A percentile compares a stretch with the other conserved stretches of the same genome.
Conservation (phyloP, 2,888 invertebrate species). For the Apodemia duryi region DNA sequence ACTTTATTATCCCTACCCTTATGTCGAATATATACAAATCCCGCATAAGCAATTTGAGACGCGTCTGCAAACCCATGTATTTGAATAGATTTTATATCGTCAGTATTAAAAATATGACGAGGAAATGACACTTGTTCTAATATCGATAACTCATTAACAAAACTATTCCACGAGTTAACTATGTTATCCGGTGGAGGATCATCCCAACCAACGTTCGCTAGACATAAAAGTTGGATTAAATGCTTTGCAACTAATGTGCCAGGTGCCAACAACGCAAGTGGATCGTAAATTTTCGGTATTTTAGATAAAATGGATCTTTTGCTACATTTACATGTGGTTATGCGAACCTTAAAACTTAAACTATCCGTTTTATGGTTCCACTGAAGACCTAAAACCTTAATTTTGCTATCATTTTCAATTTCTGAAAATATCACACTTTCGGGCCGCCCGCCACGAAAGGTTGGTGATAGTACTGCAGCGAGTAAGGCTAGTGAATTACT, state of each 20-base stretch:
- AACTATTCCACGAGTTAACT: not conserved
- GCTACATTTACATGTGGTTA: not conserved
- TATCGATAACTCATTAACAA: not conserved
- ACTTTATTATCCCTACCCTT: not conserved
- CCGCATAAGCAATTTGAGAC: too few species aligned
- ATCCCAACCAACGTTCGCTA: not conserved
- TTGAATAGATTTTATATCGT: too few species aligned
- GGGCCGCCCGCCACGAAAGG: not conserved
- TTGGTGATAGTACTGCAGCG: not conserved
- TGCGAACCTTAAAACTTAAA: not conserved
- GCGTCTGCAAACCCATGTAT: too few species aligned
- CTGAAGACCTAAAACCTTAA: slow-evolving; percentile 6
- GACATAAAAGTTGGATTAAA: not conserved
- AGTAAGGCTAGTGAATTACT: too few species aligned
- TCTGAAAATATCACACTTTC: not conserved
- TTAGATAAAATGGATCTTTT: not conserved
- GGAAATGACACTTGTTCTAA: not conserved
- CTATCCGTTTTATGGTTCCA: not conserved
- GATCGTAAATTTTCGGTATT: not conserved
- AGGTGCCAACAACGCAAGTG: not conserved
- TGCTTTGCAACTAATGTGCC: not conserved
- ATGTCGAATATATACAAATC: not conserved
- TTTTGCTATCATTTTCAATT: not conserved
- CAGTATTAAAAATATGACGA: too few species aligned
- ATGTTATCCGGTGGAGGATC: not conserved